A percentile compares a stretch with the other conserved stretches of the same genome.
Evolutionary conservation across 2,888 invertebrate species (phyloP).

Genomic region (Fragum fragum): DNA sequence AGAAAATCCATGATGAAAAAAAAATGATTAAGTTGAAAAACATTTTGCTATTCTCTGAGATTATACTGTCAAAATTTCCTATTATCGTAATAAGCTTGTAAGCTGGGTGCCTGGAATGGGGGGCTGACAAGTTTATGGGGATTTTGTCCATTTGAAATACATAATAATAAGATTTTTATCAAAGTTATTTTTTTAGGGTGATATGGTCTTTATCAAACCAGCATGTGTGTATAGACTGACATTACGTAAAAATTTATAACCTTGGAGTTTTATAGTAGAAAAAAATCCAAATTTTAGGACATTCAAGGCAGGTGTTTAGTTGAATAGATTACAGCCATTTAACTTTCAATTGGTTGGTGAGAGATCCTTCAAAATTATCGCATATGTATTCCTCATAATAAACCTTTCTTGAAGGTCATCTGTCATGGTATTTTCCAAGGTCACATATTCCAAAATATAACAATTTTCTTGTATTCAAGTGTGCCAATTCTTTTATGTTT

Average conservation of each 20-base stretch:
- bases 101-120: slow-evolving; percentile 6
- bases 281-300: too few relatives aligned
- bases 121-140: slow-evolving; percentile 18
- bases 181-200: not conserved
- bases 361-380: too few relatives aligned
- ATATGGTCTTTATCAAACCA: not conserved
- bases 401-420: too few relatives aligned
- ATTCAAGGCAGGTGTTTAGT: too few relatives aligned
- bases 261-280: too few relatives aligned
- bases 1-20: not conserved
- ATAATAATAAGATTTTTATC: slow-evolving; percentile 13
- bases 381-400: too few relatives aligned
- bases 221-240: not conserved
- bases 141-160: slow-evolving; percentile 23
- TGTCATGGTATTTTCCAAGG: too few relatives aligned
- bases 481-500: too few relatives aligned
- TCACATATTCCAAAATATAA: too few relatives aligned
- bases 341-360: too few relatives aligned
- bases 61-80: slow-evolving; percentile 5
- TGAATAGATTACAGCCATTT: too few relatives aligned
- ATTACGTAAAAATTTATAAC: not conserved
- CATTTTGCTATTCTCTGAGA: not conserved
- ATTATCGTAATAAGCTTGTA: slow-evolving; percentile 19
- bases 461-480: too few relatives aligned
- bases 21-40: slow-evolving; percentile 11